Conservation (phyloP, 2,797 vertebrate species). For the Myoxocephalus aenaeus region DNA sequence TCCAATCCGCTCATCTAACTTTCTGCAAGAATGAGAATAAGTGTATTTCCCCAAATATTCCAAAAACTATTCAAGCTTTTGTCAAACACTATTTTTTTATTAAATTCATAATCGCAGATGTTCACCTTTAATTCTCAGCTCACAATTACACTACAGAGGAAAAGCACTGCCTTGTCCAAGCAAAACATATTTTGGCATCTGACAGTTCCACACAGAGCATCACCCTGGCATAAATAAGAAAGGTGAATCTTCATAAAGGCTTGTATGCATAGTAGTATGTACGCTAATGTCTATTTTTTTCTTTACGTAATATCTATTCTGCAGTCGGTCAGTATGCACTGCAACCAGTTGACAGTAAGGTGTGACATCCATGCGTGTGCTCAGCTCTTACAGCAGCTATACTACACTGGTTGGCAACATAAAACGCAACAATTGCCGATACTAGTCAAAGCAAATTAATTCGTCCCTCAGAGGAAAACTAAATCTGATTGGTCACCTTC, state of each 20-base stretch:
- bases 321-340: conserved; percentile 29
- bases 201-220: conserved; percentile 44
- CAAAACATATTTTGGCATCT: conserved; percentile 64
- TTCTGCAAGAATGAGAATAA: not conserved
- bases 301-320: conserved; percentile 29
- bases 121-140: conserved; percentile 31
- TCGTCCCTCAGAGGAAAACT: not conserved
- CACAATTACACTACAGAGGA: conserved; percentile 15
- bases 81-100: not conserved
- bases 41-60: not conserved
- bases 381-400: conserved; percentile 40
- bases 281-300: conserved; percentile 30
- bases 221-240: conserved; percentile 43
- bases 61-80: not conserved
- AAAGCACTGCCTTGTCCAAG: conserved; percentile 13
- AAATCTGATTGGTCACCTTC: not conserved
- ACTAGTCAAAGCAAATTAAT: conserved; percentile 10
- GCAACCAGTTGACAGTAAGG: conserved; percentile 26
- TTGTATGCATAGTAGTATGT: conserved; percentile 69
- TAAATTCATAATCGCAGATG: not conserved
- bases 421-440: conserved; percentile 20
- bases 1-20: not conserved
- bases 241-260: conserved; percentile 63
- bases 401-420: conserved; percentile 41
- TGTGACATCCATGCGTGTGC: conserved; percentile 30